phyloP scores from a whole-genome alignment of 1,140 invertebrate genomes.

The Panulirus ornatus region DNA sequence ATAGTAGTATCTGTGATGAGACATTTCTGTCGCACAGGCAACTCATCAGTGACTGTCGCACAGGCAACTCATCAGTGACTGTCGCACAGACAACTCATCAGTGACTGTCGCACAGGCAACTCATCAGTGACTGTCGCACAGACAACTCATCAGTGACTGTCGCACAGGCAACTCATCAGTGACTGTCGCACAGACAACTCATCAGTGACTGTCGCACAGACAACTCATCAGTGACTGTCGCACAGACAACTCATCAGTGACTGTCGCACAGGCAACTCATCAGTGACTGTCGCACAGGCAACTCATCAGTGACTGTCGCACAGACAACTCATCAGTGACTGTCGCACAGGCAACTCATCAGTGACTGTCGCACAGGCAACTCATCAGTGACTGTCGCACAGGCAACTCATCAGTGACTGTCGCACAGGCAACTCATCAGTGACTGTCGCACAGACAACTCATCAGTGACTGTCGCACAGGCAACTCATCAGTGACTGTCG shows the following conservation, averaged over 20 bases:
- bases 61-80: not conserved
- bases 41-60: not conserved
- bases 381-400: not conserved
- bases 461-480: not conserved
- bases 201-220: not conserved
- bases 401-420: not conserved
- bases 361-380: not conserved
- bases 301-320: not conserved
- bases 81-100: not conserved
- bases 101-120: not conserved
- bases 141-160: not conserved
- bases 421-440: not conserved
- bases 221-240: not conserved
- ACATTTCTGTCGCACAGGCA: not conserved
- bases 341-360: not conserved
- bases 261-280: not conserved
- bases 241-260: not conserved
- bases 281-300: not conserved
- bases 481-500: too few species aligned
- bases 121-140: not conserved
- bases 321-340: not conserved
- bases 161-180: not conserved
- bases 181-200: not conserved
- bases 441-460: not conserved
- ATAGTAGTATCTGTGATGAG: constrained; percentile 17